Base-by-base conservation (phyloP, 1,140 invertebrate species). In the Drosophila chauvacae region DNA sequence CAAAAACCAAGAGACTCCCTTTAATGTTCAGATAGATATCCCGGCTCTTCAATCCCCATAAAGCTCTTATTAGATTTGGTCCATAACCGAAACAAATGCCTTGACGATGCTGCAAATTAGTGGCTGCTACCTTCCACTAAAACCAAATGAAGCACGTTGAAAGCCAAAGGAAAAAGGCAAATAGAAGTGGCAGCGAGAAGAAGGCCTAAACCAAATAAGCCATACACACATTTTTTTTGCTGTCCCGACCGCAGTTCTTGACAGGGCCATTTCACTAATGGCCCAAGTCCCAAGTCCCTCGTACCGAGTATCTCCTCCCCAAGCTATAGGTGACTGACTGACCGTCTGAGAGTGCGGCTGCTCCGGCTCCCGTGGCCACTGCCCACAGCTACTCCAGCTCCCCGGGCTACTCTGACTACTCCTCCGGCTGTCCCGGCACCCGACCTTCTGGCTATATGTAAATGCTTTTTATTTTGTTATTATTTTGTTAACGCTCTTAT, bases 391-490 rank as follows among this genome's bases (percentile, higher is more conserved):
- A 45, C 42, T 44, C 37, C 47, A 10, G 42, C 42, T 33, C 53
- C 47, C 39, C 37, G 20, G 3, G 7, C 55, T 33, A 18, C 23
- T 2, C 16, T 0, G 9, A 2, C 44, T 45, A 45, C 11, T 45
- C 11, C 44, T 57, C 60, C 28, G 16, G n/a, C 30, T 37, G 39
- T 65, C 61, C 48, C 18, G 28, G 10, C 42, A 33, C 20, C 20
- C 66, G 70, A 72, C 59, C 55, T 77, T 77, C 61, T 77, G 59
- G 66, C 66, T 79, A 64, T 78, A 86, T 86, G 82, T 87, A 86
- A 86, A 86, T 87, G 82, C 62, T 83, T 88, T 86, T 86, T 86
- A 86, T 86, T 87, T 62, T 82, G 83, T 87, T 86, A 87, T 86
- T 86, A 87, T 87, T 87, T 87, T 72, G 83, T 74, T 87, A 88